phyloP scores from a whole-genome alignment of 2,797 vertebrate genomes.

The Sphaeramia orbicularis region DNA sequence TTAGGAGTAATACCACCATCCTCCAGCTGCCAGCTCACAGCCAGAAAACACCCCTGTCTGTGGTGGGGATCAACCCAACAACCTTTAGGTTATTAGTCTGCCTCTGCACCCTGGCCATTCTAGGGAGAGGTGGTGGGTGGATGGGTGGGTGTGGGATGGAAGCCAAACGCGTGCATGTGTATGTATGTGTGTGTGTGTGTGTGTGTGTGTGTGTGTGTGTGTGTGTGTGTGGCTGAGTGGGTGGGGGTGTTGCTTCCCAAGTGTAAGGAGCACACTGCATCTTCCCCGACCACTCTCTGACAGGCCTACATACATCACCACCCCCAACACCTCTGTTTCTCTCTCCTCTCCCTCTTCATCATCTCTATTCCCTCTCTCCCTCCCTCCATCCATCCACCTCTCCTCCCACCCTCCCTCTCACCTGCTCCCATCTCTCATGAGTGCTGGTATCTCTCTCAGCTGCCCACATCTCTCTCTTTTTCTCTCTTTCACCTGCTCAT shows the following conservation, averaged over 20 bases:
- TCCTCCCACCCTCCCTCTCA: conserved; percentile 69
- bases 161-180: conserved; percentile 72
- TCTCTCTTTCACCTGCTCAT: conserved; percentile 69
- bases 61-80: conserved; percentile 79
- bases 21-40: conserved; percentile 79
- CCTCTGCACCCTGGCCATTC: conserved; percentile 76
- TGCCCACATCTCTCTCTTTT: conserved; percentile 64
- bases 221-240: conserved; percentile 67
- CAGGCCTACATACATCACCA: conserved; percentile 89
- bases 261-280: conserved; percentile 87
- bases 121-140: conserved; percentile 70
- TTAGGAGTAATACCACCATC: conserved; percentile 74
- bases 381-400: conserved; percentile 77
- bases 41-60: conserved; percentile 78
- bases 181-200: conserved; percentile 57
- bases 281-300: conserved; percentile 86
- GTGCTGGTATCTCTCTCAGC: conserved; percentile 72
- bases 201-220: conserved; percentile 54
- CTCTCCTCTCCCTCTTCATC: conserved; percentile 84
- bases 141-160: conserved; percentile 61
- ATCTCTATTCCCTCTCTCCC: conserved; percentile 83
- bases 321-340: conserved; percentile 86
- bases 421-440: conserved; percentile 75
- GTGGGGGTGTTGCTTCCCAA: conserved; percentile 83
- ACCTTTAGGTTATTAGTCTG: conserved; percentile 84